Conservation (phyloP, 2,888 invertebrate species). For the Apomyelois bistriatella region DNA sequence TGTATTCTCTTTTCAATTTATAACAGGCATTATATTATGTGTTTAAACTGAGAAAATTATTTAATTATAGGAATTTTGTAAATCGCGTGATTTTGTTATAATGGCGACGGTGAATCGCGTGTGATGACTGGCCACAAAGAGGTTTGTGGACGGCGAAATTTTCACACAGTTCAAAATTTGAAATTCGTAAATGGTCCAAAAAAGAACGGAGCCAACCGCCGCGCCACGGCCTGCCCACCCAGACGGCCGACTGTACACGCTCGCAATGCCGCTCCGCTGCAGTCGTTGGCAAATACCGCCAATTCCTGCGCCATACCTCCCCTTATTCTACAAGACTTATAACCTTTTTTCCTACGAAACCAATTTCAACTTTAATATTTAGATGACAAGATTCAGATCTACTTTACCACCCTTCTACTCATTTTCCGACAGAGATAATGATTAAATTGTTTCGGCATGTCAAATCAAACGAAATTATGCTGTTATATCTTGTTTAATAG, state of each 20-base stretch:
- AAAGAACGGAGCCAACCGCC: constrained; percentile 60
- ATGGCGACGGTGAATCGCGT: constrained; percentile 44
- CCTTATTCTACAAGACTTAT: constrained; percentile 54
- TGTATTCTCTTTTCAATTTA: constrained; percentile 57
- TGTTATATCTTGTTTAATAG: constrained; percentile 79
- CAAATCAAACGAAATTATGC: constrained; percentile 79
- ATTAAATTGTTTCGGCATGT: constrained; percentile 80
- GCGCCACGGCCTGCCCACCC: constrained; percentile 70
- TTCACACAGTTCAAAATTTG: constrained; percentile 51
- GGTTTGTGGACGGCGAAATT: constrained; percentile 37
- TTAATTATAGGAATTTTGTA: constrained; percentile 23
- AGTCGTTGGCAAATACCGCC: constrained; percentile 76
- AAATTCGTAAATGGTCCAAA: constrained; percentile 60
- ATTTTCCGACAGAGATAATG: constrained; percentile 72
- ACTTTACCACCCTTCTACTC: constrained; percentile 29
- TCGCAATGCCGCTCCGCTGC: constrained; percentile 59
- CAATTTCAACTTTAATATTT: constrained; percentile 38
- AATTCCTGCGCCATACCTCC: constrained; percentile 65
- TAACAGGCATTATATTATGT: constrained; percentile 54
- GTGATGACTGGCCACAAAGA: constrained; percentile 28
- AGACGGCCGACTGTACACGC: constrained; percentile 53
- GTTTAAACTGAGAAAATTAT: constrained; percentile 26
- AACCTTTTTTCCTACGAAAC: constrained; percentile 25
- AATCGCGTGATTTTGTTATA: constrained; percentile 35
- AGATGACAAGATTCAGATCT: constrained; percentile 32